Percentiles rank a stretch among this genome's conserved stretches.
Conservation (phyloP, 2,888 invertebrate genomes). For the Tetanocera ferruginea region DNA sequence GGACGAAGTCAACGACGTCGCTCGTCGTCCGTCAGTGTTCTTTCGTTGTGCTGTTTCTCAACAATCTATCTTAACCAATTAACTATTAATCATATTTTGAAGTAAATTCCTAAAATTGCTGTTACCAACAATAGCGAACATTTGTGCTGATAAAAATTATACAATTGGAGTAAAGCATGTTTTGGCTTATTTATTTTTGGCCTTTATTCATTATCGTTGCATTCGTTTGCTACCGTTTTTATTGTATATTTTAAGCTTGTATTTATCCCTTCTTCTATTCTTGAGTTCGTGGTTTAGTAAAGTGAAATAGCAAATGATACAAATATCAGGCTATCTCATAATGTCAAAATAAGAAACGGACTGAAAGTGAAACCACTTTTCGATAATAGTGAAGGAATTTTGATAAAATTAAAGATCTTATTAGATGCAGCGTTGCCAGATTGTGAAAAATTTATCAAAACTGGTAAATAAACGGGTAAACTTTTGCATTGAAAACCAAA, state of each 20-base stretch:
- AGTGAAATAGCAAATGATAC: background rate
- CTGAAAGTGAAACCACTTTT: background rate
- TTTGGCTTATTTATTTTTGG: constrained; percentile 19
- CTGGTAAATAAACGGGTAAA: too few relatives aligned
- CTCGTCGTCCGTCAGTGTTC: background rate
- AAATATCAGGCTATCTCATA: background rate
- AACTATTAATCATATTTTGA: background rate
- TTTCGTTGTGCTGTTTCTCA: background rate
- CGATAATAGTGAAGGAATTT: background rate
- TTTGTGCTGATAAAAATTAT: background rate
- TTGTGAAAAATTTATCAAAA: too few relatives aligned
- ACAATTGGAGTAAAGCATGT: background rate
- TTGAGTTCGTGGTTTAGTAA: background rate
- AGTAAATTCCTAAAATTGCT: background rate
- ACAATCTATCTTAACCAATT: background rate
- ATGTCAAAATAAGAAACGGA: background rate
- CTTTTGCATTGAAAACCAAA: too few relatives aligned
- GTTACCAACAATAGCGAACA: too few relatives aligned
- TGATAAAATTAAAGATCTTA: background rate
- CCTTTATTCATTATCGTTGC: constrained; percentile 1
- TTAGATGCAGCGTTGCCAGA: too few relatives aligned
- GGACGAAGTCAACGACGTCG: constrained; percentile 18
- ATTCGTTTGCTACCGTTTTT: constrained; percentile 8
- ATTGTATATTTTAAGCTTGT: background rate
- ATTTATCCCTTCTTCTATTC: background rate